phyloP scores from a whole-genome alignment of 2,888 invertebrate genomes.

The Chymomyza fuscimana region DNA sequence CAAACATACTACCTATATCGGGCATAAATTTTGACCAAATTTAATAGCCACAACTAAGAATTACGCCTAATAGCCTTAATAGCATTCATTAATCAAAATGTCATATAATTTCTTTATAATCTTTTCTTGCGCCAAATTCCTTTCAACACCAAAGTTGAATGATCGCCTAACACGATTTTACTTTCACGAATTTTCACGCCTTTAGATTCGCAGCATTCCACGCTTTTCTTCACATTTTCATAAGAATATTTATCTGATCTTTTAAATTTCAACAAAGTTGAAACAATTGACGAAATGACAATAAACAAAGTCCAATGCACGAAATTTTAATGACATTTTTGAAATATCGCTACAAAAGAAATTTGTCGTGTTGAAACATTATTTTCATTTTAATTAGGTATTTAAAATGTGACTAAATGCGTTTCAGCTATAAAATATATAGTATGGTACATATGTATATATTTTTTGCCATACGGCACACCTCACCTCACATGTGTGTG shows the following conservation, averaged over 20 bases:
- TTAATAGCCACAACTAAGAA: background rate
- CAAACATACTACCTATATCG: too few relatives aligned
- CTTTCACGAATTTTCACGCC: background rate
- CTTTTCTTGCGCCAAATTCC: background rate
- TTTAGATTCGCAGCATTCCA: too few relatives aligned
- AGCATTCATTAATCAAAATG: background rate
- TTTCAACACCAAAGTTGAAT: background rate
- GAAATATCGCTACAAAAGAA: background rate
- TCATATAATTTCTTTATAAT: background rate
- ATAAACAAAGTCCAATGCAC: slow-evolving; percentile 6
- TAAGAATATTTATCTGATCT: background rate
- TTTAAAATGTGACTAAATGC: background rate
- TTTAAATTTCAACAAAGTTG: slow-evolving; percentile 4
- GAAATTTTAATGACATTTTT: background rate
- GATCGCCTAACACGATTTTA: background rate
- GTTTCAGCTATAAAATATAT: background rate
- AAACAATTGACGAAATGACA: background rate
- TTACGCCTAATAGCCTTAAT: background rate
- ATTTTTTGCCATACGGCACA: background rate
- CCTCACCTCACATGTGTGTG: background rate
- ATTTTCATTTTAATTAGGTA: background rate
- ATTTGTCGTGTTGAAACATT: background rate
- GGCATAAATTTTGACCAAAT: background rate
- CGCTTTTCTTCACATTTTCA: slow-evolving; percentile 1
- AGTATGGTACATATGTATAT: too few relatives aligned